Conservation (phyloP, 2,113 vertebrate genomes). For the Glaucidium brasilianum region DNA sequence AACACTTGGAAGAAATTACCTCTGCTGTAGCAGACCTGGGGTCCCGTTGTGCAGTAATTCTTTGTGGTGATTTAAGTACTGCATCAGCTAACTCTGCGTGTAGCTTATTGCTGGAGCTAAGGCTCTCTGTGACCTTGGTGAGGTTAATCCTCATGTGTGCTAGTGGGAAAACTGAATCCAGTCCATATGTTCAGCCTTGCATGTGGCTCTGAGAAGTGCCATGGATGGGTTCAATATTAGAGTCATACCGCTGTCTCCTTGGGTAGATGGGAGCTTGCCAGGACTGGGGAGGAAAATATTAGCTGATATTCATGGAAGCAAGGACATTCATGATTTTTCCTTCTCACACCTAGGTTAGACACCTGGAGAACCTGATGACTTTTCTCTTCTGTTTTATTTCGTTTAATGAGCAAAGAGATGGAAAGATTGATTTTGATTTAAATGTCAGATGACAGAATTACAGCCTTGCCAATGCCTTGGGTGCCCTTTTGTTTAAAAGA, state of each 20-base stretch:
- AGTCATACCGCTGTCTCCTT: not conserved
- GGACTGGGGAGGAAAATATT: not conserved
- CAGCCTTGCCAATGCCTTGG: not conserved
- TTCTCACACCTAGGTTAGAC: not conserved
- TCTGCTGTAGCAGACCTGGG: rapidly evolving
- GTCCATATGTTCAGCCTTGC: slow-evolving; percentile 33
- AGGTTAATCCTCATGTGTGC: not conserved
- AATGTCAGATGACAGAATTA: slow-evolving; percentile 39
- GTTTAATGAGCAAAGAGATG: not conserved
- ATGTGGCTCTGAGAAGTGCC: not conserved
- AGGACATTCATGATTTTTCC: not conserved
- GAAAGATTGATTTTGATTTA: slow-evolving; percentile 42
- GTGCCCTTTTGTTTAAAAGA: slow-evolving; percentile 27
- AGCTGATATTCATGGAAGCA: not conserved
- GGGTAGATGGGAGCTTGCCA: not conserved
- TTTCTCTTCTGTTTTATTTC: not conserved
- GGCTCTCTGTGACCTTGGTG: slow-evolving; percentile 11
- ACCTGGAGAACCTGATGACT: not conserved
- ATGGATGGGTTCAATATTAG: not conserved
- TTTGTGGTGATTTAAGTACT: not conserved
- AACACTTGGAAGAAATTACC: not conserved
- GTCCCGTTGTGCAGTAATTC: not conserved
- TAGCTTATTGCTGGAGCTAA: not conserved
- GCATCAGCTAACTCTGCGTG: not conserved
- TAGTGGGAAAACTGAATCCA: not conserved